Conservation (phyloP, 2,113 vertebrate species). For the Campylorhamphus procurvoides region DNA sequence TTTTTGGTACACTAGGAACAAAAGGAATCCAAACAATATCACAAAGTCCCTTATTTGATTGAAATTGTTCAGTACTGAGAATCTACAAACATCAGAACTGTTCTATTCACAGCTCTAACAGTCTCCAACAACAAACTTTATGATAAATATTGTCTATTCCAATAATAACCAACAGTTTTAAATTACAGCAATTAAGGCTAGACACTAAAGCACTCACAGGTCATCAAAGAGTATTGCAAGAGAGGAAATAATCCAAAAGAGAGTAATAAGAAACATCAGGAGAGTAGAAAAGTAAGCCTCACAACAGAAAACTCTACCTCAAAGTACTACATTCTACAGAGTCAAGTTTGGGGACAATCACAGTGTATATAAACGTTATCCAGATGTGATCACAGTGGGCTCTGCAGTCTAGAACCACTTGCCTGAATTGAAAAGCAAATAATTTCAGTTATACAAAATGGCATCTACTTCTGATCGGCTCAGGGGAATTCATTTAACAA, state of each 20-base stretch:
- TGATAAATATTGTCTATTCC: background rate
- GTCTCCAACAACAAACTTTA: background rate
- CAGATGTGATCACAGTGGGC: background rate
- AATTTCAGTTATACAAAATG: background rate
- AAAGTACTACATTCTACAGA: background rate
- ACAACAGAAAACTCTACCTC: background rate
- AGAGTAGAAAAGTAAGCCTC: background rate
- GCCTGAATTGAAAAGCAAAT: background rate
- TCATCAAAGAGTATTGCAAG: background rate
- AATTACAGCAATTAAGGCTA: background rate
- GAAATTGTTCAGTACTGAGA: background rate
- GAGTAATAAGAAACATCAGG: background rate
- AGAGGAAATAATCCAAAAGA: background rate
- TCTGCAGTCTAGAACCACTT: background rate
- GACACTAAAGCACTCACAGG: background rate
- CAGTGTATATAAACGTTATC: fast-evolving
- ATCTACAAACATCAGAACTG: background rate
- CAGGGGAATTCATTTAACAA: background rate
- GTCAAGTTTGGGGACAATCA: background rate
- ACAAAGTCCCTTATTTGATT: background rate
- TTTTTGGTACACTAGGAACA: background rate
- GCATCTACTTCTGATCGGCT: background rate
- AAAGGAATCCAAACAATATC: background rate
- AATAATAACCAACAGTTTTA: background rate
- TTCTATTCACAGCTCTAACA: background rate